Evolutionary conservation across 1,140 invertebrate genomes (phyloP), one percentile per base, ranked within the genome.

Genomic region (Ceratina japonica): DNA sequence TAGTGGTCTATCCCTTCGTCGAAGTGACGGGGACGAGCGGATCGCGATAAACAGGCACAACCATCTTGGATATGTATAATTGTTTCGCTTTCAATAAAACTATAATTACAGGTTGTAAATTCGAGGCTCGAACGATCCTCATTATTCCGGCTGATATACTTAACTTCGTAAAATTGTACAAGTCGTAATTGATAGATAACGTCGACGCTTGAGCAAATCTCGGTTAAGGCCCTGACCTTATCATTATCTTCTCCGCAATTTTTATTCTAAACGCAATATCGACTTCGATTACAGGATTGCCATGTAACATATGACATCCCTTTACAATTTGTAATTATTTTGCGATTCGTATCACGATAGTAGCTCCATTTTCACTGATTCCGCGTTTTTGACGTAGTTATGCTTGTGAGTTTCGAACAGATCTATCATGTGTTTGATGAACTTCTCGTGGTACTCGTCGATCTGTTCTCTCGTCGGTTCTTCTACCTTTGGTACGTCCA

Each of bases 381-480:
- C 93, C 31, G 93, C 86, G 86, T 96, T 92, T 61, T 94, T 87
- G 56, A 96, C 90, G 89, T 97, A 98, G 84, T 97, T 95, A 12
- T 92, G 87, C 89, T 98, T 98, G 75, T 98, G 92, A 44, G 93
- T 94, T 77, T 98, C 96, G 89, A 98, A 98, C 13, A 98, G 91
- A 10, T 95, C 90, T 0, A 93, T 92, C 8, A 98, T 90, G 15
- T 93, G 92, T 15, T 95, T 87, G 0, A 95, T 94, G 87, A 98
- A 98, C 88, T 94, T 93, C 8, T 91, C 87, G 87, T 99, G 98
- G 3, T 97, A 92, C 44, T 94, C 91, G 75, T 97, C 94, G 51
- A 99, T 94, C 87, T 97, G 92, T 78, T 97, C 95, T 15, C 92
- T 74, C 2, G 95, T 95, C 1, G 98, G 97, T 15, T 96, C 92